Evolutionary conservation across 2,797 vertebrate species (phyloP).

Genomic region (Poecilia picta): DNA sequence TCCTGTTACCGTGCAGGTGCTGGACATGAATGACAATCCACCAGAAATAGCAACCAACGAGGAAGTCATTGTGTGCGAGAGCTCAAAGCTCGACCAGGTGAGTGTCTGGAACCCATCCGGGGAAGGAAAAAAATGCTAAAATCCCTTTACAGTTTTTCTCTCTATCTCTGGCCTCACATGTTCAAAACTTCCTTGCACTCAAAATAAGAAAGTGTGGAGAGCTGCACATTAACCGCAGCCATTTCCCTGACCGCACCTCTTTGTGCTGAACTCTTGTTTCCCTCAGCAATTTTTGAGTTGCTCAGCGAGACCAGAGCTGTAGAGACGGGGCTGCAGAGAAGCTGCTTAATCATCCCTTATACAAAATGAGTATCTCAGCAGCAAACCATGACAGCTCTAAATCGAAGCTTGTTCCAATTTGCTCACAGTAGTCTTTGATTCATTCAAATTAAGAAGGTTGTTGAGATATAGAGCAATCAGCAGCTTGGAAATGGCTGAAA

Average conservation of each 20-base stretch:
- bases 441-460: conserved; percentile 71
- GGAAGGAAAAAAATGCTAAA: conserved; percentile 5
- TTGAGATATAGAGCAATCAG: conserved; percentile 71
- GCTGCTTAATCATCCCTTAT: conserved; percentile 73
- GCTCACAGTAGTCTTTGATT: conserved; percentile 69
- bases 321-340: conserved; percentile 40
- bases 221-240: conserved; percentile 18
- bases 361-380: conserved; percentile 72
- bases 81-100: conserved; percentile 93
- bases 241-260: conserved; percentile 20
- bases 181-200: conserved; percentile 8
- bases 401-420: conserved; percentile 74
- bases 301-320: conserved; percentile 41
- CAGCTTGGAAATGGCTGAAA: conserved; percentile 59
- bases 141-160: not conserved
- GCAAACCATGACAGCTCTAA: conserved; percentile 75
- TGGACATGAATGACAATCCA: conserved; percentile 96
- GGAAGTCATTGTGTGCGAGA: conserved; percentile 94
- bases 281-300: conserved; percentile 40
- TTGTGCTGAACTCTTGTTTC: conserved; percentile 55
- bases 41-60: conserved; percentile 89
- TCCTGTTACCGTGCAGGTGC: conserved; percentile 89
- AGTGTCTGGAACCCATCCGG: conserved; percentile 33
- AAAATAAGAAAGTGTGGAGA: conserved; percentile 6
- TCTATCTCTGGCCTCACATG: not conserved